These are phyloP conservation scores for Argyrosomus japonicus DNA, from an alignment of 2,113 vertebrate genomes.

Conservation along the genomic window DNA sequence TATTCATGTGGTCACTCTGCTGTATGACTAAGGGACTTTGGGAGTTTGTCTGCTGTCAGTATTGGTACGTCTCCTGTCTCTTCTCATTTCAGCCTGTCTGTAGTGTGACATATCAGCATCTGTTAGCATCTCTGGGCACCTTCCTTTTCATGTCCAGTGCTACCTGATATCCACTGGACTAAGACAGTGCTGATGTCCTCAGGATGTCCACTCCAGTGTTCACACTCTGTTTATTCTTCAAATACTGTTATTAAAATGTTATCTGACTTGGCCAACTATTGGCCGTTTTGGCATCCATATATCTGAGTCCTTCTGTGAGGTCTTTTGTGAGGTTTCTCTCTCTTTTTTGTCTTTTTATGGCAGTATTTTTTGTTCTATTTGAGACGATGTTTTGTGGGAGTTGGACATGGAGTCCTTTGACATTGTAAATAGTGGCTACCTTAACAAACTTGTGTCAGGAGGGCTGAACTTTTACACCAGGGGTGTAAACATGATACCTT, in stretches of 20 bases:
- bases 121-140: slow-evolving; percentile 5
- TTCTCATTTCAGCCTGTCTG: slow-evolving; percentile 3
- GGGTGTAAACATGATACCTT: too few relatives aligned
- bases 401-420: background rate
- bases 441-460: background rate
- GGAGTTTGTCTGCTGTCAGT: slow-evolving; percentile 16
- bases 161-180: slow-evolving; percentile 20
- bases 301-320: slow-evolving; percentile 1
- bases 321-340: background rate
- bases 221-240: background rate
- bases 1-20: slow-evolving; percentile 8
- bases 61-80: background rate
- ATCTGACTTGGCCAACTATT: background rate
- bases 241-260: slow-evolving; percentile 9
- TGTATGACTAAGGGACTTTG: background rate
- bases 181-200: background rate
- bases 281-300: background rate
- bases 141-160: background rate
- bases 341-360: background rate
- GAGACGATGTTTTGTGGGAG: background rate
- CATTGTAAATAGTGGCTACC: background rate
- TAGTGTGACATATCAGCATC: background rate
- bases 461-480: too few relatives aligned
- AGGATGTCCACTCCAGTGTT: slow-evolving; percentile 9
- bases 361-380: background rate